phyloP scores from a whole-genome alignment of 1,140 invertebrate species.

The Formica selysi region DNA sequence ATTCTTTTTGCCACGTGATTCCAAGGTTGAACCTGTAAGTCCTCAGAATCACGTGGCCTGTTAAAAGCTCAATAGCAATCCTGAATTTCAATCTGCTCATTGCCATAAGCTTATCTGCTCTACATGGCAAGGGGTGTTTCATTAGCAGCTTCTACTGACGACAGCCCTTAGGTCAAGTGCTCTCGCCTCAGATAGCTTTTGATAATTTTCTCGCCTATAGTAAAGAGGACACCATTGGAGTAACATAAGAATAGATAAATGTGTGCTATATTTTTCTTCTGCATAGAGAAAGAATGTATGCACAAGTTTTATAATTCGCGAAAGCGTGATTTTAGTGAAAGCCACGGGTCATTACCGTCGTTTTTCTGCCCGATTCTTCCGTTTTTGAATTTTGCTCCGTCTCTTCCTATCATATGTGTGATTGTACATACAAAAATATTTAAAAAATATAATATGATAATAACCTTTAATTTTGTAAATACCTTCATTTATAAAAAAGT shows the following conservation, averaged over 20 bases:
- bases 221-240: neutral
- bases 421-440: neutral
- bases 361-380: conserved; percentile 34
- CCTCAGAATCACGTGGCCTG: too few species aligned
- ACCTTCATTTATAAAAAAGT: too few species aligned
- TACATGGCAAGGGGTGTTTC: too few species aligned
- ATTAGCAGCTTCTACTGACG: too few species aligned
- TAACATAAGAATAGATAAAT: neutral
- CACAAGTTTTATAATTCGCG: conserved; percentile 12
- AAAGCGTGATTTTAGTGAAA: conserved; percentile 48
- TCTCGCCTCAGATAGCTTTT: too few species aligned
- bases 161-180: too few species aligned
- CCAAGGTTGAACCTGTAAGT: too few species aligned
- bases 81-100: too few species aligned
- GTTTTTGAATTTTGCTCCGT: neutral
- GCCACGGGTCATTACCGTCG: neutral
- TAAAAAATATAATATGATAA: neutral
- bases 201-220: neutral
- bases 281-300: neutral
- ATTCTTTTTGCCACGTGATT: too few species aligned
- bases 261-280: neutral
- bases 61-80: too few species aligned
- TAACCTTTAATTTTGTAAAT: neutral
- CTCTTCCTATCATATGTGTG: neutral
- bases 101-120: too few species aligned